phyloP scores from a whole-genome alignment of 2,113 vertebrate genomes.

The Albula glossodonta region DNA sequence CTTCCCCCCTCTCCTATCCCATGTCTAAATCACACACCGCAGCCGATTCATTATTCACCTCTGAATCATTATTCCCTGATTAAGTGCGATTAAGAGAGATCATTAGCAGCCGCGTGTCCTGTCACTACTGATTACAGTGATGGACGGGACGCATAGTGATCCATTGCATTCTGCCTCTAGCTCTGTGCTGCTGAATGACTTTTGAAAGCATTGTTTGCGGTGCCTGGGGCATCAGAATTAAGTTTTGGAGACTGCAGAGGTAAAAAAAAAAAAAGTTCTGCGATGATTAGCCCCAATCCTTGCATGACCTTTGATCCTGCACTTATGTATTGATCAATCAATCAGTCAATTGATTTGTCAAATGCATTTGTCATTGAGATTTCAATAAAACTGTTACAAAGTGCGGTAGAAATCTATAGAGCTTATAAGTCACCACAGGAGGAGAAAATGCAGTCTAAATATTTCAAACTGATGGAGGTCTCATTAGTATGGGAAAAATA shows the following conservation, averaged over 20 bases:
- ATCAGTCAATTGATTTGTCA: not conserved
- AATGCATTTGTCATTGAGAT: not conserved
- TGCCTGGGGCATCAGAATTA: not conserved
- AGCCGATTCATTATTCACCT: constrained; percentile 62
- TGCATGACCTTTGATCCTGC: not conserved
- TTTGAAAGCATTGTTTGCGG: constrained; percentile 63
- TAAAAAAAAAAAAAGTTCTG: not conserved
- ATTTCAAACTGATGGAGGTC: not conserved
- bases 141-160: constrained; percentile 54
- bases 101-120: constrained; percentile 78
- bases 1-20: constrained; percentile 15
- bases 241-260: not conserved
- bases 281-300: not conserved
- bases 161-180: constrained; percentile 51
- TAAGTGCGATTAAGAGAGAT: constrained; percentile 78
- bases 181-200: constrained; percentile 52
- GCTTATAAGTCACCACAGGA: not conserved
- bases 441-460: not conserved
- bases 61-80: constrained; percentile 76
- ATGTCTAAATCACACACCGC: constrained; percentile 48
- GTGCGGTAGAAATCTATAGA: not conserved
- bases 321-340: not conserved
- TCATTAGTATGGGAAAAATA: not conserved
- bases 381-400: not conserved
- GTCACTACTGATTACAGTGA: constrained; percentile 74